A percentile compares a stretch with the other conserved stretches of the same genome.
These are phyloP conservation scores for Cataglyphis altisquamis DNA, from an alignment of 2,888 invertebrate species.

Conservation along the genomic window DNA sequence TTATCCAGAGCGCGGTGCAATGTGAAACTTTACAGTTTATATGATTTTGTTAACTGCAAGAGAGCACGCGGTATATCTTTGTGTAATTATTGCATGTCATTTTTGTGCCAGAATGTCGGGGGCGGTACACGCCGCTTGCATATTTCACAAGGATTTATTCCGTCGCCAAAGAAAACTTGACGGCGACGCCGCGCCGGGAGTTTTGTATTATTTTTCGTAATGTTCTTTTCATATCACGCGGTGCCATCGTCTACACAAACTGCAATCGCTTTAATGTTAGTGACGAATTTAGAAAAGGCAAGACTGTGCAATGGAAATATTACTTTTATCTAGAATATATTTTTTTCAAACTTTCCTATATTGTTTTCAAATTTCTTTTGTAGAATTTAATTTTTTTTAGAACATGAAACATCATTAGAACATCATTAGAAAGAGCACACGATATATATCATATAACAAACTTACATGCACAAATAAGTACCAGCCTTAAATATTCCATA, in stretches of 20 bases:
- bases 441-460: background rate
- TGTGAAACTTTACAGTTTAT: conserved; percentile 22
- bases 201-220: conserved; percentile 30
- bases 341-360: background rate
- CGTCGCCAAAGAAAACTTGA: conserved; percentile 19
- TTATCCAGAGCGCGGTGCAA: background rate
- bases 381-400: background rate
- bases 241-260: background rate
- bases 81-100: conserved; percentile 28
- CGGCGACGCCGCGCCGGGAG: background rate
- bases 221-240: conserved; percentile 9
- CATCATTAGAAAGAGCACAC: background rate
- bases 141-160: conserved; percentile 43
- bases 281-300: background rate
- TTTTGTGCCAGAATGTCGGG: conserved; percentile 17
- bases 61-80: background rate
- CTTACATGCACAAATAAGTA: background rate
- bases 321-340: background rate
- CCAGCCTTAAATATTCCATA: background rate
- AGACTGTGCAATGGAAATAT: background rate
- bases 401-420: background rate
- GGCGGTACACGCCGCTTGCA: background rate
- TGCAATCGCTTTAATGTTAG: background rate
- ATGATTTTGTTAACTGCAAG: conserved; percentile 1
- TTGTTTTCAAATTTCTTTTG: no score